Evolutionary conservation across 2,888 invertebrate species (phyloP), one percentile per base, ranked within the genome.

Genomic region (Tenodera sinensis): DNA sequence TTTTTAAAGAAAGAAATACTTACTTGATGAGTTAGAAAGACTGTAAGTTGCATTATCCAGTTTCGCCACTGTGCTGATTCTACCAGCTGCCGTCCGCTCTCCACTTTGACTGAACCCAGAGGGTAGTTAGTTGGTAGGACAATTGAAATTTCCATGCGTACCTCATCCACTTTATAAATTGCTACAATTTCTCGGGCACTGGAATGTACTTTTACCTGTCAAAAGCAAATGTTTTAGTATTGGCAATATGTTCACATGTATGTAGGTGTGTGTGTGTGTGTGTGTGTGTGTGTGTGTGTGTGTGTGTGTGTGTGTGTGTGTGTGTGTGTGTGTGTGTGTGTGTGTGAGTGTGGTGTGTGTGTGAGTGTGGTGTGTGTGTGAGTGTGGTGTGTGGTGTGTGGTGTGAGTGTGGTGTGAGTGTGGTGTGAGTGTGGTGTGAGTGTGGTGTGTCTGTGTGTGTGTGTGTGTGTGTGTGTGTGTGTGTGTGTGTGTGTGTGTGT

Each of bases 1-100:
- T 25, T 42, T 42, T 30, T 30, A 30, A 30, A 42, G 15, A 85
- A 85, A 42, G 25, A 12, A 85, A 14, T 20, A 34, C 82, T 91
- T 92, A 97, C 98, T 95, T 98, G 98, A 94, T 98, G 97, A 47
- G 96, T 96, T 86, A 99, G 95, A 93, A 98, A 98, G 91, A 98
- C 96, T 89, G 96, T 96, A 88, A 99, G 94, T 93, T 98, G 97
- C 93, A 97, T 95, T 91, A 97, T 94, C 95, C 97, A 97, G 92
- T 96, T 95, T 85, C 96, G 94, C 93, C 97, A 96, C 92, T 96
- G 96, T 0, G 95, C 94, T 8, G 95, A 95, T 30, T 96, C 96
- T n/a, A 96, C 96, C 90, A 96, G 95, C 92, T 96, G 95, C 91
- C 95, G 95, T 84, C 95, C 95, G 90, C 95, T 95, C 89, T 96